Base-by-base conservation (phyloP, 2,797 vertebrate species). In the Epinephelus coioides region DNA sequence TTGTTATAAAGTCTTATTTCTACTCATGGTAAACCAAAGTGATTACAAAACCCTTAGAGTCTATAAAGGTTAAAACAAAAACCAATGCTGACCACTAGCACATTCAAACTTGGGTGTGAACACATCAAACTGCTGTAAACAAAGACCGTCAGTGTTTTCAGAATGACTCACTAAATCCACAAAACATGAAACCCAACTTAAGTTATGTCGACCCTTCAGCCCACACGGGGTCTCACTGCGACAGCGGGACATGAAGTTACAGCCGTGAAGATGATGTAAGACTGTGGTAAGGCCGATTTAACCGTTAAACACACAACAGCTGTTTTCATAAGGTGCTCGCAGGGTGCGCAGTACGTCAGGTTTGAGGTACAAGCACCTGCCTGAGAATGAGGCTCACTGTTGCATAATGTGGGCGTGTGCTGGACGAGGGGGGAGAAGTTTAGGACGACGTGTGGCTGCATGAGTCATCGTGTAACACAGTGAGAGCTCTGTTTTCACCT, bases 401-500 rank as follows among this genome's bases (percentile, higher is more conserved):
- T 91, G 50, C 84, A 40, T 86, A 90, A 90, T 43, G 74, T 47
- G 82, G 74, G 85, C 1, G 75, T 69, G 74, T 70, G 51, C 71
- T 8, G 60, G 75, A 55, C 4, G 4, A 15, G 63, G 56, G 34
- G 38, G 12, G 40, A 61, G 54, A 62, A 0, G 74, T 69, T 72
- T 55, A 51, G 59, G 67, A 19, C 8, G 4, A 11, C 3, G 38
- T 77, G 73, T 73, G 50, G 46, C 56, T 59, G 61, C 25, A 25
- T 91, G 90, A 91, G 84, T 91, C 91, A 91, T 75, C 19, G 0
- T 55, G 27, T 6, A 66, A 30, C 79, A 94, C 92, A 95, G 71
- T 79, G 81, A 71, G 73, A 17, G 59, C 76, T 86, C 83, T 94
- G 93, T 95, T 90, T 81, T 38, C 50, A 43, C 55, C 25, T n/a